Conservation (phyloP, 2,888 invertebrate species). For the Pollenia griseotomentosa region DNA sequence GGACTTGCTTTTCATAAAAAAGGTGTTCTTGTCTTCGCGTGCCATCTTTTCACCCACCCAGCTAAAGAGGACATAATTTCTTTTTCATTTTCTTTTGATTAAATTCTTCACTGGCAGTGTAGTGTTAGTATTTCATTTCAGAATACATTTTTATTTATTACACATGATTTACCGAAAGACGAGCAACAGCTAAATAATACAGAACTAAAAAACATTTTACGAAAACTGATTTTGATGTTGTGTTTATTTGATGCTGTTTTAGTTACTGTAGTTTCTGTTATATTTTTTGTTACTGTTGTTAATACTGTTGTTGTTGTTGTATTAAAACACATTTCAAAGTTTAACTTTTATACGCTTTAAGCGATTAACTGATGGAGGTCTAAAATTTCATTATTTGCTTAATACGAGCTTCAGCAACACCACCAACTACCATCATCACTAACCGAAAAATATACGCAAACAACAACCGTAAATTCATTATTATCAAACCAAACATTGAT, state of each 20-base stretch:
- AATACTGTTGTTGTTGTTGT: conserved; percentile 13
- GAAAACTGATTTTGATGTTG: conserved; percentile 77
- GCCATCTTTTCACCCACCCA: neutral
- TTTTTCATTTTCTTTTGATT: conserved; percentile 9
- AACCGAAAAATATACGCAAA: conserved; percentile 49
- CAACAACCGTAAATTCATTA: conserved; percentile 71
- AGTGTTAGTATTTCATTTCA: conserved; percentile 52
- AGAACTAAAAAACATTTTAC: conserved; percentile 47
- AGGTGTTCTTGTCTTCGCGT: neutral
- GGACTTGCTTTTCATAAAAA: neutral
- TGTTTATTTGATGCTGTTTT: conserved; percentile 75
- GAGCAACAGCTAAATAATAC: conserved; percentile 3
- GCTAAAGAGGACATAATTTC: neutral
- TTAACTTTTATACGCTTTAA: conserved; percentile 75
- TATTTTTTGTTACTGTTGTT: neutral
- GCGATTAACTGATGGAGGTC: conserved; percentile 78
- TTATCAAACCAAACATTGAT: conserved; percentile 69
- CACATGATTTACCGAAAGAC: conserved; percentile 67
- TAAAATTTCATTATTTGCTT: conserved; percentile 79
- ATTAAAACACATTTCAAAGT: conserved; percentile 64
- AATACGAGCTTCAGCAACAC: conserved; percentile 66
- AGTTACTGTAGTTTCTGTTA: conserved; percentile 42
- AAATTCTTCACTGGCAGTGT: conserved; percentile 21
- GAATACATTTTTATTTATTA: conserved; percentile 68
- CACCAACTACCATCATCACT: conserved; percentile 56